Base-by-base conservation (phyloP, 2,888 invertebrate genomes). In the Erebia palarica region DNA sequence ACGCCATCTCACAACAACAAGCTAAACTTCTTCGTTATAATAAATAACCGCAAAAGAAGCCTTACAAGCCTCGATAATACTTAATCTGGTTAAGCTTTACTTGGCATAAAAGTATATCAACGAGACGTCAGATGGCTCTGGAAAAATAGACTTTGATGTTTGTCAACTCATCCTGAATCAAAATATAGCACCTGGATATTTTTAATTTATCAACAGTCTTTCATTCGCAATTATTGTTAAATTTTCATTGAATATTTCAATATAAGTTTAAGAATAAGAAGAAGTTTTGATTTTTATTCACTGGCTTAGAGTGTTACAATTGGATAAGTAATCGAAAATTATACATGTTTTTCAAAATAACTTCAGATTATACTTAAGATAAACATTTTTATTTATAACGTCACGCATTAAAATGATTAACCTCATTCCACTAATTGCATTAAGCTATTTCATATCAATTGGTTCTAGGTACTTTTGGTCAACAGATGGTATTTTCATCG, bases 401-500 rank as follows among this genome's bases (percentile, higher is more conserved):
- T 57, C 14, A 21, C 57, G 9, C n/a, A n/a, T 18, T 44, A 42
- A 21, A 21, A 18, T 44, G 18, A 55, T 55, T 65, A 55, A 65
- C 57, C 65, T 9, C 16, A 44, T 44, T 57, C 13, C 57, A 55
- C 14, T 65, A 55, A 53, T 51, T 36, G 36, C 65, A 51, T 65
- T 64, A 21, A 51, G 27, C 14, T 36, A 65, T 53, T 68, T 36
- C 60, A 53, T 18, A 68, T 51, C 57, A 44, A 53, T 68, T 65
- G 65, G 51, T 68, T 65, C 42, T 36, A 36, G 36, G 36, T 36
- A 57, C 55, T 42, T 57, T 57, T 65, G 47, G 57, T 68, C 68
- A 70, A 58, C 68, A 73, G 65, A 65, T 71, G 68, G 36, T 71
- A 68, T 73, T 73, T 73, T 59, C 60, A 68, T 55, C n/a, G 44